These are phyloP conservation scores for Heliocidaris erythrogramma DNA, from an alignment of 35 echinoderm and acorn worm species.

Conservation along the genomic window DNA sequence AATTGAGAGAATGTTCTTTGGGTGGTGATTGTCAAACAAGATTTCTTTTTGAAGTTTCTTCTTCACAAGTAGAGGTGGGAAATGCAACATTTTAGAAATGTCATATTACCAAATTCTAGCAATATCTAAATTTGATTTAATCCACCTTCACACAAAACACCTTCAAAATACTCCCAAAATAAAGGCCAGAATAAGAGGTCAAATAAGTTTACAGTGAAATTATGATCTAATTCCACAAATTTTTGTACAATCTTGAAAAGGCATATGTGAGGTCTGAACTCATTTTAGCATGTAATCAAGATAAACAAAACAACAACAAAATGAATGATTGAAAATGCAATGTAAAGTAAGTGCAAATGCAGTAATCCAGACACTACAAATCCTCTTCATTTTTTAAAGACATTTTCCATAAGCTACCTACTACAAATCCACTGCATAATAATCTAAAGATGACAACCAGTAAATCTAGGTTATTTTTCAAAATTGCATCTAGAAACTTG, in stretches of 20 bases:
- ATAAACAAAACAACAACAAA: no score
- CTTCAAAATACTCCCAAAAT: no score
- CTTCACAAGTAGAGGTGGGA: background rate
- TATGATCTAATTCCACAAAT: no score
- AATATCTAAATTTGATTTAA: background rate
- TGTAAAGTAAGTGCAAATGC: background rate
- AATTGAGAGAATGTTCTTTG: constrained; percentile 20
- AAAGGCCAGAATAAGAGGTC: no score
- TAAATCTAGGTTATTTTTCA: background rate
- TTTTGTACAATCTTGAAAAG: no score
- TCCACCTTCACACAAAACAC: no score
- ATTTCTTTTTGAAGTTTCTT: background rate
- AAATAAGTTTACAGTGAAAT: no score
- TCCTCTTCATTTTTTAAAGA: background rate
- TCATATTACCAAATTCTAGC: background rate
- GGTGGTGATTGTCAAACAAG: background rate
- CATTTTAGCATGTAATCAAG: no score
- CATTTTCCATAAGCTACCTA: background rate
- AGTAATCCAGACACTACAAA: background rate
- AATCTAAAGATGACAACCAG: background rate
- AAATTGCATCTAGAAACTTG: background rate
- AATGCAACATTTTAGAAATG: constrained; percentile 12
- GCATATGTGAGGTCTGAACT: no score
- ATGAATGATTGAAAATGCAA: no score
- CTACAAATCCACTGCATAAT: background rate